Base-by-base conservation (phyloP, 2,797 vertebrate genomes). In the Eidolon dupreanum region DNA sequence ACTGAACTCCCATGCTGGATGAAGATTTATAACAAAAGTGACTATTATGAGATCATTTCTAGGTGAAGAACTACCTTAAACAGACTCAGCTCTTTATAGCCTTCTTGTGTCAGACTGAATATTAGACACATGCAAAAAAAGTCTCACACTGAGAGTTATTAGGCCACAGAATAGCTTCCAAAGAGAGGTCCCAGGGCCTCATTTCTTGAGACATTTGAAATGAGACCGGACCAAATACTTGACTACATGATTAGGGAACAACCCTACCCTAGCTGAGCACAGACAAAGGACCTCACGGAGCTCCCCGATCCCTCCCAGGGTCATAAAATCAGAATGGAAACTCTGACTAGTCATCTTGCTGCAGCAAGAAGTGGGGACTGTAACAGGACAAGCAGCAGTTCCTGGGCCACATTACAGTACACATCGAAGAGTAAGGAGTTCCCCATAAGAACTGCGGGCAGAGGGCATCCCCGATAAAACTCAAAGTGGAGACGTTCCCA, bases 251-350 rank as follows among this genome's bases (percentile, higher is more conserved):
- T 46, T 22, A 84, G 83, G 77, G 49, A 92, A 26, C 51, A 75
- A 41, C 86, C 63, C 51, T 61, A 36, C 28, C 33, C 84, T 28
- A 75, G 83, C 94, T n/a, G 26, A 86, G 74, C 70, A 75, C 0
- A 2, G 28, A 87, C 38, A 36, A 8, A 74, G 78, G 93, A 94
- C 71, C 77, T 94, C 95, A 74, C 0, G 38, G 59, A 19, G 84
- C 90, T 70, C 75, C 55, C 51, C 31, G 24, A 22, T 49, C 36
- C 61, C 51, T 90, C 87, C 77, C 15, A 53, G 13, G 90, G 77
- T 70, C 96, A 85, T 95, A 59, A 94, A 90, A 63, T 46, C 90
- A 55, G 90, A 68, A 83, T 49, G 96, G 96, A 95, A 95, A 93
- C 59, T 87, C 73, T 91, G 87, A 78, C 49, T n/a, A 43, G 33